These are phyloP conservation scores for Neodontobutis hainanensis DNA, from an alignment of 2,113 vertebrate genomes.

Conservation along the genomic window DNA sequence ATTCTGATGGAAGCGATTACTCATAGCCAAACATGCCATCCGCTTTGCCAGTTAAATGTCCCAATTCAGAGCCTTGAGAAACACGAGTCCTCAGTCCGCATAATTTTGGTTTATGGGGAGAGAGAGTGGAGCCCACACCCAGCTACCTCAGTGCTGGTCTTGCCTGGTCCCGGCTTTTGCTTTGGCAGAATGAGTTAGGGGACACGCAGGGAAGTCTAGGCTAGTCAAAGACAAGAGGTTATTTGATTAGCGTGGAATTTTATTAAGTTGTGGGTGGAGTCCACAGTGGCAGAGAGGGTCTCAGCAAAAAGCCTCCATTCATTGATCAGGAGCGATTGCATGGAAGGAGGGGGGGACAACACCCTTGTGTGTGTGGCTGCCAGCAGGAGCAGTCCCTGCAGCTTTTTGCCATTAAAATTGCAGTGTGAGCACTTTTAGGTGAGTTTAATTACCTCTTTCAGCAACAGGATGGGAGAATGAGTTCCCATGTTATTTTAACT, in stretches of 20 bases:
- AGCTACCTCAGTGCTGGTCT: conserved; percentile 69
- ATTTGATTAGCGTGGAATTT: conserved; percentile 84
- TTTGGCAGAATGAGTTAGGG: conserved; percentile 58
- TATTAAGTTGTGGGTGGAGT: conserved; percentile 82
- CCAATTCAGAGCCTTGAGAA: conserved; percentile 72
- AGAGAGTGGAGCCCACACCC: conserved; percentile 73
- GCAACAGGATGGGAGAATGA: conserved; percentile 43
- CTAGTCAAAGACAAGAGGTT: conserved; percentile 82
- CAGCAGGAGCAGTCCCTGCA: conserved; percentile 64
- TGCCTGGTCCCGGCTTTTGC: conserved; percentile 53
- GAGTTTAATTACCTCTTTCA: conserved; percentile 61
- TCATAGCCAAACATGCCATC: conserved; percentile 61
- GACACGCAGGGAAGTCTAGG: conserved; percentile 69
- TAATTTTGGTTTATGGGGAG: conserved; percentile 77
- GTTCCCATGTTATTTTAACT: conserved; percentile 21
- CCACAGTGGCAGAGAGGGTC: conserved; percentile 61
- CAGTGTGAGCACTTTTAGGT: conserved; percentile 63
- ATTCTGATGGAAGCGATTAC: conserved; percentile 67
- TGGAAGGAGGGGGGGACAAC: conserved; percentile 64
- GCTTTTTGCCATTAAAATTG: conserved; percentile 73
- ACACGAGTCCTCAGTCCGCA: conserved; percentile 72
- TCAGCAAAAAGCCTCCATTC: conserved; percentile 80
- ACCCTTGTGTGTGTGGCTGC: conserved; percentile 74
- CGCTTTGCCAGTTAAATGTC: conserved; percentile 70
- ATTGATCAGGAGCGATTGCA: conserved; percentile 74